A percentile compares a stretch with the other conserved stretches of the same genome.
Evolutionary conservation across 2,797 vertebrate species (phyloP).

Genomic region (Luscinia luscinia): DNA sequence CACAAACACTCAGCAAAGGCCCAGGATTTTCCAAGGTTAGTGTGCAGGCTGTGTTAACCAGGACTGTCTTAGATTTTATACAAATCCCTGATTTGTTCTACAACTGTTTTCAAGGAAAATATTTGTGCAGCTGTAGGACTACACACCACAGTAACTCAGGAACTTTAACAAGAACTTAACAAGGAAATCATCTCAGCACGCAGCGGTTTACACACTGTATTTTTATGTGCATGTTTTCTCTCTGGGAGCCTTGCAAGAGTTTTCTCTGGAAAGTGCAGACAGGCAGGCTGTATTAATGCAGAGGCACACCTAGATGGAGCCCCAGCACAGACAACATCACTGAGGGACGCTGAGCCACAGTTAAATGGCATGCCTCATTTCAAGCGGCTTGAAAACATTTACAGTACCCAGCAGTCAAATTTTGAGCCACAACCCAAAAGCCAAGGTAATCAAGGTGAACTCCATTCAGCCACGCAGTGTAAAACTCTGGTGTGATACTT

Average conservation of each 20-base stretch:
- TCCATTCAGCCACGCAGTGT: background rate
- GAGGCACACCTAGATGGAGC: conserved; percentile 12
- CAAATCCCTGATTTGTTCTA: background rate
- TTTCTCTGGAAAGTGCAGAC: background rate
- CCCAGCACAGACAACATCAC: background rate
- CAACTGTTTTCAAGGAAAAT: background rate
- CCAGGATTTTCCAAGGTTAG: background rate
- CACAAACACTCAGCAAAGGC: background rate
- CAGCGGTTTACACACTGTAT: background rate
- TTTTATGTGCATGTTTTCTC: background rate
- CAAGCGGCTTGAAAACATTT: background rate
- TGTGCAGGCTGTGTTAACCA: background rate
- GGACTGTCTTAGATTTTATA: background rate
- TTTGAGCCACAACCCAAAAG: background rate
- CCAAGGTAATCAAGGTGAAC: background rate
- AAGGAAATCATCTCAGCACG: background rate
- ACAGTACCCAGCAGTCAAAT: background rate
- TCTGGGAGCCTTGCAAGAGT: background rate
- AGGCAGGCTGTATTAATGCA: background rate
- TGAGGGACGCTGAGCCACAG: background rate
- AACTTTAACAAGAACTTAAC: background rate
- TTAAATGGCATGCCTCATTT: background rate
- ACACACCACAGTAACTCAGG: background rate
- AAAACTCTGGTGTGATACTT: background rate
- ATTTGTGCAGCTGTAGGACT: background rate